These are phyloP conservation scores for Manis javanica DNA, from an alignment of 2,797 vertebrate genomes.

Conservation along the genomic window DNA sequence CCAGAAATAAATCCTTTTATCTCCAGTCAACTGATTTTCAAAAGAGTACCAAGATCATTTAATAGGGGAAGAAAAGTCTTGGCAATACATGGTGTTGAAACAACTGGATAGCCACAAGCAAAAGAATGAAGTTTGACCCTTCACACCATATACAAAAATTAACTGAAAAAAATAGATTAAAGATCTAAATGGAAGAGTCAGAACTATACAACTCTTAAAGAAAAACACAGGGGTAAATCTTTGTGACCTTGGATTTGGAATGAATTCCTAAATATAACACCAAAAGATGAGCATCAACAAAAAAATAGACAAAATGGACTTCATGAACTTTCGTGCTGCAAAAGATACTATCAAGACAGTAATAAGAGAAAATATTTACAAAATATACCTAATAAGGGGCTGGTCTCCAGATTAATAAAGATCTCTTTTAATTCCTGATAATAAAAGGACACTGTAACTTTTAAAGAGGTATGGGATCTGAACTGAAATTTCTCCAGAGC, in stretches of 20 bases:
- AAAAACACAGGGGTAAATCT: background rate
- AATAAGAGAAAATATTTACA: background rate
- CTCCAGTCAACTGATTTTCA: background rate
- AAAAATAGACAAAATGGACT: background rate
- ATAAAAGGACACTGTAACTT: background rate
- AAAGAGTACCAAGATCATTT: background rate
- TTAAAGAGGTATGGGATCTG: background rate
- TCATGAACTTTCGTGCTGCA: background rate
- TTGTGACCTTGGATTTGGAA: background rate
- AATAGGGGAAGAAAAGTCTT: background rate
- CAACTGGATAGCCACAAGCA: background rate
- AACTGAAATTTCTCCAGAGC: background rate
- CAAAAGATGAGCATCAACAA: background rate
- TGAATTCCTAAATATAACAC: conserved; percentile 11
- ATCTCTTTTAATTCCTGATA: background rate
- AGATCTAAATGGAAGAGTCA: background rate
- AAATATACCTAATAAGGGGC: background rate
- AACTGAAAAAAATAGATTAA: background rate
- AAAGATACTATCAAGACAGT: background rate
- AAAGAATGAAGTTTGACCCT: background rate
- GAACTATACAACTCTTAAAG: background rate
- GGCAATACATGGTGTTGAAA: background rate
- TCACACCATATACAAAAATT: background rate
- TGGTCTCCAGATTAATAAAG: background rate
- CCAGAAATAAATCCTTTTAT: background rate